Percentiles rank a stretch among this genome's conserved stretches.
Conservation (phyloP, 2,113 vertebrate species). For the Felis chaus region DNA sequence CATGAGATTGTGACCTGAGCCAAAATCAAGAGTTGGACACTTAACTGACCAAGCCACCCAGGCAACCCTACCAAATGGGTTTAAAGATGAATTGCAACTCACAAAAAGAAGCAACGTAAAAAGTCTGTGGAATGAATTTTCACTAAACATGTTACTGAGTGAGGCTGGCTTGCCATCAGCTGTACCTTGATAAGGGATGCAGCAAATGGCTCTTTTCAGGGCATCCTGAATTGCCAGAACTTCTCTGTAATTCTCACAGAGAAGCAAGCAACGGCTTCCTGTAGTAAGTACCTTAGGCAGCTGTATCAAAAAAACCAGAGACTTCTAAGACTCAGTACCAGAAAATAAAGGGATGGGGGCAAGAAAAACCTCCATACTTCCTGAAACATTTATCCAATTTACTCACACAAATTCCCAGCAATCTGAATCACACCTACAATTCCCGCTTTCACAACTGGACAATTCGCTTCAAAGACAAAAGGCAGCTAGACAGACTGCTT, state of each 20-base stretch:
- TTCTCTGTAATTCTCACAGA: not conserved
- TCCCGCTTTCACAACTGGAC: not conserved
- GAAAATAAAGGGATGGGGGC: not conserved
- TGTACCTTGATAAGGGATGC: not conserved
- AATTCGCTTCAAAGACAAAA: constrained; percentile 13
- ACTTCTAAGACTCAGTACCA: constrained; percentile 36
- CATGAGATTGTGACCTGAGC: too few species aligned
- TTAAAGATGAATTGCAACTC: constrained; percentile 19
- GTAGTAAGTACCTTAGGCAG: not conserved
- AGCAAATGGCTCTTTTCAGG: not conserved
- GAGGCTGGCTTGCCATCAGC: not conserved
- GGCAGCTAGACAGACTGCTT: not conserved
- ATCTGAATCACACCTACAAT: not conserved
- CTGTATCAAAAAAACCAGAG: not conserved
- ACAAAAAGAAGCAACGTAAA: not conserved
- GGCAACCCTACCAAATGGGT: too few species aligned
- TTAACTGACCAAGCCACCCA: too few species aligned
- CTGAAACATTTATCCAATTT: not conserved
- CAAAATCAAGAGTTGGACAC: too few species aligned
- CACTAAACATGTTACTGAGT: not conserved
- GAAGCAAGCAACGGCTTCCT: not conserved
- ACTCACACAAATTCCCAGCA: not conserved
- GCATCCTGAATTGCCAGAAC: not conserved
- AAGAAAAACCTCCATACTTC: not conserved
- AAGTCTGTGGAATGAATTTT: not conserved